Conservation (phyloP, 2,797 vertebrate genomes). For the Tarsius wallacei region DNA sequence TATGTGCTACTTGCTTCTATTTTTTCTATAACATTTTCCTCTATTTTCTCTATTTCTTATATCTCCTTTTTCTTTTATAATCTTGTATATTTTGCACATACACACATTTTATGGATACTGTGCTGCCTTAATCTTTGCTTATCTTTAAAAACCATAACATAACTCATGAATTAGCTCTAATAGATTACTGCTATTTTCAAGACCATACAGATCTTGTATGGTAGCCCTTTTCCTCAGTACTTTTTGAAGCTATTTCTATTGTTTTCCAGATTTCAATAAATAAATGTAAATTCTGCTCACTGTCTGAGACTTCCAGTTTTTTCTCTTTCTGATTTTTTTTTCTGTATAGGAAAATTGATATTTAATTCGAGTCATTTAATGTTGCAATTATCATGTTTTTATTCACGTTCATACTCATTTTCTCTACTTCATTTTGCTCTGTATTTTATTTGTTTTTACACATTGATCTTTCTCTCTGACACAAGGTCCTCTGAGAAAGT, state of each 20-base stretch:
- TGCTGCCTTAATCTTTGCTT: neutral
- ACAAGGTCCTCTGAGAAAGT: neutral
- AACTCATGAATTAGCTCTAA: neutral
- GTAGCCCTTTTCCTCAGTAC: neutral
- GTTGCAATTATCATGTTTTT: neutral
- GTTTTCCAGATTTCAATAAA: neutral
- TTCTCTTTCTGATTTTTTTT: neutral
- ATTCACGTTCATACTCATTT: neutral
- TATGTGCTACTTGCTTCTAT: neutral
- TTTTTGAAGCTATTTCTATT: neutral
- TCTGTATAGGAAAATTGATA: neutral
- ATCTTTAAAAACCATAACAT: neutral
- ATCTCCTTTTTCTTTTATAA: neutral
- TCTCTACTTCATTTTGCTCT: neutral
- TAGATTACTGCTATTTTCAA: neutral
- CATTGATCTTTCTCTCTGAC: neutral
- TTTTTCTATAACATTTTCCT: neutral
- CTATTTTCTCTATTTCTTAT: neutral
- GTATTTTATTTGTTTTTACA: neutral
- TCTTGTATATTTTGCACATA: neutral
- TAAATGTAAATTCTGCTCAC: neutral
- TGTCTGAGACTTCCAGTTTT: neutral
- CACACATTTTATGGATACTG: too few species aligned
- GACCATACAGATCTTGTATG: neutral
- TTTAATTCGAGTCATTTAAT: neutral